Base-by-base conservation (phyloP, 2,113 vertebrate genomes). In the Vidua macroura region DNA sequence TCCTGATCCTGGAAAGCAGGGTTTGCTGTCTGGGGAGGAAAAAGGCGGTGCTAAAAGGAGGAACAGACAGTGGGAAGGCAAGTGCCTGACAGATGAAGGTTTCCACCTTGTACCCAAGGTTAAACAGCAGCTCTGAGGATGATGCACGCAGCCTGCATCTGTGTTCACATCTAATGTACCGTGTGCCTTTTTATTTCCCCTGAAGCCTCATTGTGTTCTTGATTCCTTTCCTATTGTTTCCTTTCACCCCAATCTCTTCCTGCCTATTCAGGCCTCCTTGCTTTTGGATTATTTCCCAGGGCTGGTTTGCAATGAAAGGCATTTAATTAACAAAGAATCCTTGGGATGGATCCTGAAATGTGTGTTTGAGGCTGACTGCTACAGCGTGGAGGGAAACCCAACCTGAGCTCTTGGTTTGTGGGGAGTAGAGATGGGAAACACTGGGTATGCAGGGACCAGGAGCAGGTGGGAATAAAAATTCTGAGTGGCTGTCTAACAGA, bases 231-330 rank as follows among this genome's bases (percentile, higher is more conserved):
- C 53, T 87, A 27, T 76, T 76, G 67, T 85, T 73, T 79, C 74
- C 64, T 80, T 88, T 81, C 55, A 93, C 63, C 66, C 43, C 63
- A 66, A 59, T 63, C 63, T 80, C 59, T 90, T 91, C 22, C 75
- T 95, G 75, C 43, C 39, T 70, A 3, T 83, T 83, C 70, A 86
- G 70, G 33, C 56, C 39, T 94, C 46, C 35, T 41, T 91, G 63
- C 33, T 70, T 63, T 85, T 80, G 90, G 79, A 83, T 67, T 67
- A 48, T 95, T 94, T 94, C 93, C 87, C 56, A 20, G 72, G 27
- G 37, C 22, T 80, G 53, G 59, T 90, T 83, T 83, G 48, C 74
- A 92, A 75, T 27, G 30, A 83, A 91, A 74, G 41, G 68, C 20
- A 3, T 83, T 94, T 92, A 74, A 86, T 90, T 83, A 72, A n/a